These are phyloP conservation scores for Habroteleia sp. DNA, from an alignment of 2,888 invertebrate species.

Conservation along the genomic window DNA sequence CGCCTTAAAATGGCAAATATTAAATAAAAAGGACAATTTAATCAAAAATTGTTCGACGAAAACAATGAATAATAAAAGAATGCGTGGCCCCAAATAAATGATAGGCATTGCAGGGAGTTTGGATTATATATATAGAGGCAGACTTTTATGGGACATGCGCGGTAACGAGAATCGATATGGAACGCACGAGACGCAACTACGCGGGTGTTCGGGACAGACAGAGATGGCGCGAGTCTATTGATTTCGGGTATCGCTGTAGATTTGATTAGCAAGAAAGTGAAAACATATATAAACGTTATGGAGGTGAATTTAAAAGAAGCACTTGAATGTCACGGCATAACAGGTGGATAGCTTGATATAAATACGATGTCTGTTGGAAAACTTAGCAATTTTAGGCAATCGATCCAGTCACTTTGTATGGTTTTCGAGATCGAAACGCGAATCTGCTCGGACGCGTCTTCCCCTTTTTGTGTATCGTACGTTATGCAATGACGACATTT, in stretches of 20 bases:
- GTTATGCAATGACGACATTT: conserved; percentile 5
- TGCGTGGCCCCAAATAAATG: conserved; percentile 68
- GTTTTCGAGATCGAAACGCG: background rate
- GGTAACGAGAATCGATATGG: conserved; percentile 72
- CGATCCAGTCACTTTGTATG: conserved; percentile 1
- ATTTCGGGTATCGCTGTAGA: conserved; percentile 37
- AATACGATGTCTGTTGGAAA: conserved; percentile 2
- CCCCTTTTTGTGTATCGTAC: no score
- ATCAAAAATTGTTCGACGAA: no score
- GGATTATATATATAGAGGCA: conserved; percentile 54
- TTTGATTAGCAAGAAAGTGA: conserved; percentile 56
- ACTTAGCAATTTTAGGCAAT: background rate
- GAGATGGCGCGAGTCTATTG: conserved; percentile 44
- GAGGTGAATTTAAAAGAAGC: conserved; percentile 42
- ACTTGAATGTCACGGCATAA: conserved; percentile 31
- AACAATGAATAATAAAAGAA: conserved; percentile 26
- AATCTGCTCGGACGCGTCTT: background rate
- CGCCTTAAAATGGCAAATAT: no score
- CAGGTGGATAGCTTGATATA: conserved; percentile 29
- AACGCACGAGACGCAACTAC: conserved; percentile 30
- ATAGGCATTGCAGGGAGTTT: conserved; percentile 61
- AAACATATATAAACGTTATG: conserved; percentile 50
- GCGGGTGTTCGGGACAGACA: conserved; percentile 2
- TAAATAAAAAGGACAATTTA: conserved; percentile 12
- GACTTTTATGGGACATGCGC: conserved; percentile 74